Conservation (phyloP, 2,113 vertebrate species). For the Cyprinodon tularosa region DNA sequence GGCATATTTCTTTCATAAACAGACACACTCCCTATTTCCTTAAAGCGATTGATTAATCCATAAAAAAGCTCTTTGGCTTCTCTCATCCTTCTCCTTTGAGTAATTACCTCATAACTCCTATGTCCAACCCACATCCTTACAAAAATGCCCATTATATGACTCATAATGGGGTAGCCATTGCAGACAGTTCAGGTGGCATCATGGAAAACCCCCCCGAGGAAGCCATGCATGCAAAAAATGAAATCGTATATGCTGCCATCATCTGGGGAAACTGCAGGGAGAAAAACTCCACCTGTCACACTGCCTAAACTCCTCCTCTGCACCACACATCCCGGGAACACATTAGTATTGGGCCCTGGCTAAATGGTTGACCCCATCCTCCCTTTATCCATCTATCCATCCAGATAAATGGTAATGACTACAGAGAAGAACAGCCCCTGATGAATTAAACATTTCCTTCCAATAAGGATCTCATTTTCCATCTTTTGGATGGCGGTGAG, state of each 20-base stretch:
- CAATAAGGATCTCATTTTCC: conserved; percentile 60
- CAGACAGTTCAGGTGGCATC: background rate
- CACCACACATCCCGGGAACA: conserved; percentile 59
- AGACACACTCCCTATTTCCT: conserved; percentile 46
- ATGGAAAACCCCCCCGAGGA: conserved; percentile 1
- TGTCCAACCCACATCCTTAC: conserved; percentile 45
- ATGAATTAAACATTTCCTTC: conserved; percentile 75
- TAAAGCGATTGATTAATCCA: conserved; percentile 68
- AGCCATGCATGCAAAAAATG: background rate
- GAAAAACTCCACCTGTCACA: conserved; percentile 49
- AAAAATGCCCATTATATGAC: conserved; percentile 2
- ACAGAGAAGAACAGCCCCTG: conserved; percentile 43
- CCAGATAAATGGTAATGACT: conserved; percentile 67
- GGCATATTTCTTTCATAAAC: conserved; percentile 56
- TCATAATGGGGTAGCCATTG: conserved; percentile 40
- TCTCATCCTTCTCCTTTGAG: conserved; percentile 34
- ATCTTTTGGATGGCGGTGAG: conserved; percentile 29
- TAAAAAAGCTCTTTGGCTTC: conserved; percentile 57
- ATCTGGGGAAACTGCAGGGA: conserved; percentile 47
- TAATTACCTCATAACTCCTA: conserved; percentile 64
- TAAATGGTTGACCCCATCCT: conserved; percentile 46
- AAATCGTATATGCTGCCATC: conserved; percentile 30
- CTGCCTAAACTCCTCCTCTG: conserved; percentile 10
- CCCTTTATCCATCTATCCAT: conserved; percentile 60
- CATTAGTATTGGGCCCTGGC: conserved; percentile 68